Percentiles rank a stretch among this genome's conserved stretches.
phyloP scores from a whole-genome alignment of 2,113 vertebrate species.

The Laticauda laticaudata region DNA sequence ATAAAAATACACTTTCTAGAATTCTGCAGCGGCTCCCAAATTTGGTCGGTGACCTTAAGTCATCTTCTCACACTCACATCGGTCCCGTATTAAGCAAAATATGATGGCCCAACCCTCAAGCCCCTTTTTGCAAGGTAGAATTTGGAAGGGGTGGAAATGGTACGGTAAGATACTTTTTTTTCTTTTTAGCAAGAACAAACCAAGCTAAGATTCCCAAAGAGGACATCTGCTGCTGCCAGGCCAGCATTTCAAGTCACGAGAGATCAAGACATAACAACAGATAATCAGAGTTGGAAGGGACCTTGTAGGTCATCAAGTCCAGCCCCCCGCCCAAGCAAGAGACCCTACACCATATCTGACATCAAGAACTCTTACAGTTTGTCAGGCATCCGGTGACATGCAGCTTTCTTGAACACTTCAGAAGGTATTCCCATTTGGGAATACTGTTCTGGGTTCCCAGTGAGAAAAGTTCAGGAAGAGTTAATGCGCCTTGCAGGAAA shows the following conservation, averaged over 20 bases:
- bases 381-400: rapidly evolving
- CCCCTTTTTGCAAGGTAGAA: rapidly evolving
- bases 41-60: neutral
- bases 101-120: neutral
- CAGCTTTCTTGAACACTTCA: rapidly evolving
- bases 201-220: neutral
- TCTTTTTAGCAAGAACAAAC: neutral
- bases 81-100: neutral
- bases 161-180: neutral
- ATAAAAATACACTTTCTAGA: neutral
- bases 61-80: constrained; percentile 23
- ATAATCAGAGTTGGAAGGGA: no score
- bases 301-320: no score
- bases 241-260: neutral
- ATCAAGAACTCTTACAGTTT: neutral
- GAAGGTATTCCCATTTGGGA: neutral
- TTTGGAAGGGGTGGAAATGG: neutral
- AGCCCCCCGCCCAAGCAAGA: no score
- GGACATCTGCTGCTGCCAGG: neutral
- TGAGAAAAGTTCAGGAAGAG: neutral
- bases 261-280: neutral
- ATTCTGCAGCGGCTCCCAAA: neutral
- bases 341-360: no score
- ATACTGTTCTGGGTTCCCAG: rapidly evolving
- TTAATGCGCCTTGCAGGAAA: rapidly evolving